A percentile compares a stretch with the other conserved stretches of the same genome.
These are phyloP conservation scores for Acronicta leporina DNA, from an alignment of 2,888 invertebrate genomes.

Conservation along the genomic window DNA sequence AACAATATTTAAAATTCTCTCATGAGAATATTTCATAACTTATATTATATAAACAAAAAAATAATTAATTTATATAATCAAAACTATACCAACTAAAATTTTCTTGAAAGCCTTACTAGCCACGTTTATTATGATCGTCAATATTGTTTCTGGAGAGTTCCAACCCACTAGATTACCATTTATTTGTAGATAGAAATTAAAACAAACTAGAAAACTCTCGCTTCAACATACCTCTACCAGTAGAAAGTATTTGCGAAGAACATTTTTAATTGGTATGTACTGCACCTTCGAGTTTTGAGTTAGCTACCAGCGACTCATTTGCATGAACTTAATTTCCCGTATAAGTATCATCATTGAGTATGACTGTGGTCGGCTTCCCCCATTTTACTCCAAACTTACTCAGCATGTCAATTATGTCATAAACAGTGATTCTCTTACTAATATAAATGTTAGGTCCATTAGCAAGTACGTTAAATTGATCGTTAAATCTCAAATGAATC, in stretches of 20 bases:
- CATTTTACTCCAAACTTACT: constrained; percentile 29
- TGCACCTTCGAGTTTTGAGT: constrained; percentile 43
- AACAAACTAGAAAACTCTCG: constrained; percentile 70
- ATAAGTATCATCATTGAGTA: constrained; percentile 19
- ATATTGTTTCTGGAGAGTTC: constrained; percentile 69
- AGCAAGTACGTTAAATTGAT: not conserved
- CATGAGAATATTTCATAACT: not conserved
- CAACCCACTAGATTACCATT: constrained; percentile 65
- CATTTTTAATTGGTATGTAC: constrained; percentile 70
- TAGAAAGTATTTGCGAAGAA: constrained; percentile 73
- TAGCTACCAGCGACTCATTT: constrained; percentile 31
- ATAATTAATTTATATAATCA: constrained; percentile 4
- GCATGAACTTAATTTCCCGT: constrained; percentile 46
- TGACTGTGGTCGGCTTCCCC: constrained; percentile 29
- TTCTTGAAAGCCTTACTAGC: constrained; percentile 9
- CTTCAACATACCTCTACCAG: constrained; percentile 38
- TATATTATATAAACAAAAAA: not conserved
- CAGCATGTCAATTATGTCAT: constrained; percentile 28
- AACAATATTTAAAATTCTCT: no score
- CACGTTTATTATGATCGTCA: constrained; percentile 52
- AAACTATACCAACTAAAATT: constrained; percentile 16
- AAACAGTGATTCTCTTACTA: constrained; percentile 2
- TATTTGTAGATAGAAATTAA: constrained; percentile 81
- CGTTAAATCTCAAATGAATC: not conserved
- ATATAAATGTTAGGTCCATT: not conserved